These are phyloP conservation scores for Ischnura elegans DNA, from an alignment of 2,888 invertebrate genomes.

Conservation along the genomic window DNA sequence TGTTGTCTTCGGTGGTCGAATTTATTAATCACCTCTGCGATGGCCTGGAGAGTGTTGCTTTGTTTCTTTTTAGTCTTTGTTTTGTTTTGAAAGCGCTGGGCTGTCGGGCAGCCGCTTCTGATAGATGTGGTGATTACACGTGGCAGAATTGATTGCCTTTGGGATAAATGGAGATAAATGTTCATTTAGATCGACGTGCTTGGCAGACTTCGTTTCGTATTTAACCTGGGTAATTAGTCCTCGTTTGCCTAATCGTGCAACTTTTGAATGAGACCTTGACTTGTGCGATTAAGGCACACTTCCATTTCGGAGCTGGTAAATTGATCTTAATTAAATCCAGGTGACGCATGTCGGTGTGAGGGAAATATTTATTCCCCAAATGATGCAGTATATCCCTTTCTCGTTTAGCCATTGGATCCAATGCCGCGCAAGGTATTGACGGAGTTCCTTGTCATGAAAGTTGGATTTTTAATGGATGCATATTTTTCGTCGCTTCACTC, in stretches of 20 bases:
- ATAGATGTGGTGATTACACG: constrained; percentile 44
- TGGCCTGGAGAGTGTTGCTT: neutral
- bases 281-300: neutral
- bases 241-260: constrained; percentile 17
- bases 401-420: no score
- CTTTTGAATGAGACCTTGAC: neutral
- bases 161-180: constrained; percentile 64
- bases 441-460: no score
- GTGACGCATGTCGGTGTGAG: neutral
- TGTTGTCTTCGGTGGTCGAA: neutral
- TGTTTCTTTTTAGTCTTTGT: constrained; percentile 17
- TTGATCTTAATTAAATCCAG: neutral
- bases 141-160: constrained; percentile 33
- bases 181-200: constrained; percentile 51
- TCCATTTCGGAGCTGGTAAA: neutral
- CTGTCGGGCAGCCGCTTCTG: neutral
- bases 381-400: no score
- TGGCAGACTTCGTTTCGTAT: constrained; percentile 8
- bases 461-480: no score
- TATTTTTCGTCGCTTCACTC: no score
- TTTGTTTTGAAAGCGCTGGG: constrained; percentile 37
- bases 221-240: constrained; percentile 29
- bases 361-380: neutral
- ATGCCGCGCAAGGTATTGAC: no score
- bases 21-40: neutral